Evolutionary conservation across 2,113 vertebrate species (phyloP).

Genomic region (Pithys albifrons): DNA sequence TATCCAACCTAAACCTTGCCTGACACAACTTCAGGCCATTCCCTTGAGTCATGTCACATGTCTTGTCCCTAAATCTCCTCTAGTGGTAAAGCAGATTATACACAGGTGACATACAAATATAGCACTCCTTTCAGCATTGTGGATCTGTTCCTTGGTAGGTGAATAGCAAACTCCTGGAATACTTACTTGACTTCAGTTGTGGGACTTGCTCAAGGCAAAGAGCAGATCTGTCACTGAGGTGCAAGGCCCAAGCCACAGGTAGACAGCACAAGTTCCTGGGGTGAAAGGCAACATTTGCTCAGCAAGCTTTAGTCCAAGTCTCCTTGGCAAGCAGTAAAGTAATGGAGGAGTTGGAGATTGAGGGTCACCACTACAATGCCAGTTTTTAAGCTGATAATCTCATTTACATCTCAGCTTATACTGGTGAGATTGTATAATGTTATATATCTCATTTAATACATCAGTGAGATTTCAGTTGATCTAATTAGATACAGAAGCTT

Average conservation of each 20-base stretch:
- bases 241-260: not conserved
- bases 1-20: not conserved
- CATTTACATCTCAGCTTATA: not conserved
- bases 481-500: not conserved
- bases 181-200: not conserved
- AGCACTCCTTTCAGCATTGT: not conserved
- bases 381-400: not conserved
- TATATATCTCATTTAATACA: not conserved
- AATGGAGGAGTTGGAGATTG: not conserved
- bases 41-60: not conserved
- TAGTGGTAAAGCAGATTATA: not conserved
- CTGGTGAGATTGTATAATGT: not conserved
- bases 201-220: not conserved
- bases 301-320: not conserved
- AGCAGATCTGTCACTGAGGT: not conserved
- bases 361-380: not conserved
- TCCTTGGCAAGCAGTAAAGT: not conserved
- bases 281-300: not conserved
- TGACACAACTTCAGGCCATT: not conserved
- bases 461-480: not conserved
- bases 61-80: not conserved
- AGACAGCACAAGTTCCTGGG: not conserved
- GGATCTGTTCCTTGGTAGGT: not conserved
- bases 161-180: not conserved
- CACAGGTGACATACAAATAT: not conserved